Percentiles rank a stretch among this genome's conserved stretches.
These are phyloP conservation scores for Vanessa tameamea DNA, from an alignment of 1,140 invertebrate genomes.

Conservation along the genomic window DNA sequence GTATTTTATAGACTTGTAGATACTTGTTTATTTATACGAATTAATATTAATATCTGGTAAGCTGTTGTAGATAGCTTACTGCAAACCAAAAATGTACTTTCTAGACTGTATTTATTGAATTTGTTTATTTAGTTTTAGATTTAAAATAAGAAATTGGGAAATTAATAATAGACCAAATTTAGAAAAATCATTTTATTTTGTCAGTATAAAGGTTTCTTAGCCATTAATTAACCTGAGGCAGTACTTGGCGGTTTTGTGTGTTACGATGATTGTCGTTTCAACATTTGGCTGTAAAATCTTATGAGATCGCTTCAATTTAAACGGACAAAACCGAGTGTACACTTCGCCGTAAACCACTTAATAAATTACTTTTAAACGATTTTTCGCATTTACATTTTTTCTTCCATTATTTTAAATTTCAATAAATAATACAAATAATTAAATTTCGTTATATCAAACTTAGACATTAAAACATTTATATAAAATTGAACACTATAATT, in stretches of 20 bases:
- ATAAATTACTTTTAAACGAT: slow-evolving; percentile 13
- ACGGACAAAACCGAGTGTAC: slow-evolving; percentile 1
- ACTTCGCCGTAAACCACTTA: slow-evolving; percentile 7
- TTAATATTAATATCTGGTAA: background rate
- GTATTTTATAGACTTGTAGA: slow-evolving; percentile 41
- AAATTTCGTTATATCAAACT: background rate
- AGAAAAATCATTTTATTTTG: slow-evolving; percentile 29
- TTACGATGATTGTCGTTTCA: background rate
- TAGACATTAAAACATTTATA: background rate
- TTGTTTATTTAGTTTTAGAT: slow-evolving; percentile 28
- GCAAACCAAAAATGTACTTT: slow-evolving; percentile 31
- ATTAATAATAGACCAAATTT: slow-evolving; percentile 32
- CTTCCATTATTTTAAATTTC: background rate
- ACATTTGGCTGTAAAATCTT: background rate
- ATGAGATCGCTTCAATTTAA: background rate
- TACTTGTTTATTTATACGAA: slow-evolving; percentile 39
- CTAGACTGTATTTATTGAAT: slow-evolving; percentile 26
- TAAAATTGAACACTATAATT: background rate
- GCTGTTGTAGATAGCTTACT: slow-evolving; percentile 41
- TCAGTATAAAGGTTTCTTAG: slow-evolving; percentile 7
- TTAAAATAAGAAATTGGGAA: slow-evolving; percentile 24
- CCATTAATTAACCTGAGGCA: slow-evolving; percentile 7
- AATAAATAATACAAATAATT: slow-evolving; percentile 8
- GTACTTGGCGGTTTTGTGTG: background rate
- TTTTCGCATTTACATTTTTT: background rate